Base-by-base conservation (phyloP, 2,888 invertebrate species). In the Phyllotreta cruciferae region DNA sequence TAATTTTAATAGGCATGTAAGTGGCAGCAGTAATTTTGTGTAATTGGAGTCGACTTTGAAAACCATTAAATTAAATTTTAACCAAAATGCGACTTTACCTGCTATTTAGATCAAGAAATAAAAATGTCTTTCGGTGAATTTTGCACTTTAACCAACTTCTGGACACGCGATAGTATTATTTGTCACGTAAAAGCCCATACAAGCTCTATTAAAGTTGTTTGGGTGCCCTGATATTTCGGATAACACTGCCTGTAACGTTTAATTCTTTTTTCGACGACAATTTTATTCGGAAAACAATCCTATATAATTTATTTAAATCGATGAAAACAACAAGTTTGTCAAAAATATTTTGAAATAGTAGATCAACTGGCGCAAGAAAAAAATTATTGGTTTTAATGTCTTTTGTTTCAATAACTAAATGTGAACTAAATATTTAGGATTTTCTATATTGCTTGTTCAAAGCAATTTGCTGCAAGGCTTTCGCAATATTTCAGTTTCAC, bases 161-260 rank as follows among this genome's bases (percentile, higher is more conserved):
- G 39, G 57, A 60, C 75, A 75, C 75, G 75, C 76, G 70, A 75
- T 75, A 75, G 70, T 74, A 74, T 71, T 73, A 72, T 71, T 71
- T 74, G 74, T 74, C 76, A 76, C 76, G 76, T 72, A 71, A 67
- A 67, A 61, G 62, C 55, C 24, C 44, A 56, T 45, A 45, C 55
- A 38, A 38, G 54, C 35, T 14, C 11, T 57, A 63, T 64, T 52
- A 61, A 34, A 44, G 45, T 39, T 53, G 49, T 37, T 54, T 54
- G 50, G 60, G 41, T 35, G 55, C 44, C n/a, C 13, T 41, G 44
- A 54, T 62, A 24, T 56, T 50, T 10, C 6, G 35, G 42, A 58
- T 58, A 58, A 58, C 47, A 37, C 14, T 44, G 35, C 10, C 10
- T 47, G 9, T 4, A 2, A 45, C 24, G 24, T 24, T 24, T 24